These are phyloP conservation scores for Chirona hameri DNA, from an alignment of 2,888 invertebrate species.

Conservation along the genomic window DNA sequence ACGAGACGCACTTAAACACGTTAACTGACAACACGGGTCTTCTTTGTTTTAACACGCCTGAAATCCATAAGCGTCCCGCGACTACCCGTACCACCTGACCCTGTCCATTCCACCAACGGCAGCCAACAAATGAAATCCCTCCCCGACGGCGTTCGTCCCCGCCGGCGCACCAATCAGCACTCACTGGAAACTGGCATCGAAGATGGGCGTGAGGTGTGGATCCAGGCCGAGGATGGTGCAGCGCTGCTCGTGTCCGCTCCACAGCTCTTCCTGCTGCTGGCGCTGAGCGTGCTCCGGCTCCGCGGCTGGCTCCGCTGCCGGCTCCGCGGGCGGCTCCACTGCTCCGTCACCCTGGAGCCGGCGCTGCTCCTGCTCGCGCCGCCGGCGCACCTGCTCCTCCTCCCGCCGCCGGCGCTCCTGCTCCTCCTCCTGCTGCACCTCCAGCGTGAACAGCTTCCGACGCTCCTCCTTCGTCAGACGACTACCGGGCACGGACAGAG, in stretches of 20 bases:
- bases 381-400: slow-evolving; percentile 55
- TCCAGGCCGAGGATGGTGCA: slow-evolving; percentile 58
- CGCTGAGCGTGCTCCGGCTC: not conserved
- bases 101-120: too few relatives aligned
- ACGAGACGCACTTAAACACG: too few relatives aligned
- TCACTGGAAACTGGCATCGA: slow-evolving; percentile 43
- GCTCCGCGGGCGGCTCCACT: not conserved
- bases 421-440: slow-evolving; percentile 70
- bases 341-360: not conserved
- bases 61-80: too few relatives aligned
- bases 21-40: too few relatives aligned
- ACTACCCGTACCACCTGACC: too few relatives aligned
- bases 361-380: not conserved
- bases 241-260: slow-evolving; percentile 58
- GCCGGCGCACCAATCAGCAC: not conserved
- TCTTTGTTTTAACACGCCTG: too few relatives aligned
- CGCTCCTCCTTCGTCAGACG: slow-evolving; percentile 64
- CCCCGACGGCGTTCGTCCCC: too few relatives aligned
- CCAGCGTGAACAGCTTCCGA: slow-evolving; percentile 74
- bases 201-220: slow-evolving; percentile 55
- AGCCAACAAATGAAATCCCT: too few relatives aligned
- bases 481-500: not conserved
- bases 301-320: not conserved
- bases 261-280: slow-evolving; percentile 56
- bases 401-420: slow-evolving; percentile 45